These are phyloP conservation scores for Stomatorhinus ivindoensis DNA, from an alignment of 2,113 vertebrate species.

Conservation along the genomic window DNA sequence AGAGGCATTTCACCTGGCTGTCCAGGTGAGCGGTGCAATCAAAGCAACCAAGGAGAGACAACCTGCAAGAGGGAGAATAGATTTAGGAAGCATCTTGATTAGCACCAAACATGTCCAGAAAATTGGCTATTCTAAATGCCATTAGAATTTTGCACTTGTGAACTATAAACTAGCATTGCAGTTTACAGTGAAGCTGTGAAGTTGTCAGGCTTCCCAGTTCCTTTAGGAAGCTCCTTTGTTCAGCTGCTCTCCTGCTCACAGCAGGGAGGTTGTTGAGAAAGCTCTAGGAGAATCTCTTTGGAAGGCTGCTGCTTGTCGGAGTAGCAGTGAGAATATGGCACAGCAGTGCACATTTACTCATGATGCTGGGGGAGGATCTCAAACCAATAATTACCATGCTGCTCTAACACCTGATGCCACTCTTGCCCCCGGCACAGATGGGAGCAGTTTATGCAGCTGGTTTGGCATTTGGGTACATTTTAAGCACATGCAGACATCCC, in stretches of 20 bases:
- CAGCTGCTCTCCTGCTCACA: constrained; percentile 30
- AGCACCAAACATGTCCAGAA: neutral
- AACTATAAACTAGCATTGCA: neutral
- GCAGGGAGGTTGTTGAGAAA: constrained; percentile 21
- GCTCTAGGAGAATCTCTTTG: constrained; percentile 28
- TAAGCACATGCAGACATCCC: neutral
- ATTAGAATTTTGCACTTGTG: neutral
- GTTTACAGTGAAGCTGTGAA: neutral
- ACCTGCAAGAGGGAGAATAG: constrained; percentile 43
- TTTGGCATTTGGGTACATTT: neutral
- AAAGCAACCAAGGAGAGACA: constrained; percentile 27
- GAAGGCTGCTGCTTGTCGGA: constrained; percentile 29
- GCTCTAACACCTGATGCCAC: neutral
- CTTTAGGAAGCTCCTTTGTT: neutral
- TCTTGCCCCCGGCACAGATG: neutral
- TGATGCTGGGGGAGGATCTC: neutral
- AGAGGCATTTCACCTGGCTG: constrained; percentile 53
- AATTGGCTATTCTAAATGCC: neutral
- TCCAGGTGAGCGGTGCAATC: constrained; percentile 34
- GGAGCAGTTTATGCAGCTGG: neutral
- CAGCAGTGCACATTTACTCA: constrained; percentile 16
- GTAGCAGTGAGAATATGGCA: constrained; percentile 33
- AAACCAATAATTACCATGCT: neutral
- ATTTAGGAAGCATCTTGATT: neutral
- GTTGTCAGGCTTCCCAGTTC: neutral